Conservation (phyloP, 1,140 invertebrate species). For the Globodera rostochiensis region DNA sequence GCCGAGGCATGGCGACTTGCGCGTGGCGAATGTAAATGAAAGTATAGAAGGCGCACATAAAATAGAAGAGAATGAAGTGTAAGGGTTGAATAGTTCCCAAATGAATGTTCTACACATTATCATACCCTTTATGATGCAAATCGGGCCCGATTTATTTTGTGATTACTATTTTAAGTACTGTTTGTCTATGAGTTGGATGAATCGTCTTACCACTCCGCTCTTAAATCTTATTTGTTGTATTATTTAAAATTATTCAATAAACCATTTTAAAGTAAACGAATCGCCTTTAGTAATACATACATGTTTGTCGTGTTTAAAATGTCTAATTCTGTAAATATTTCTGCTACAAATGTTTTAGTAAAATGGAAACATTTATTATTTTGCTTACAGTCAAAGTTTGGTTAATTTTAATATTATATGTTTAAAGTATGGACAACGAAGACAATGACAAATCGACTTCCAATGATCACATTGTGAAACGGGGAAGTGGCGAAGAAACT, state of each 20-base stretch:
- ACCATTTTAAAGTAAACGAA: too few species aligned
- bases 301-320: too few species aligned
- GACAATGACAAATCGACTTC: not conserved
- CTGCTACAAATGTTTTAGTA: too few species aligned
- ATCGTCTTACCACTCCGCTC: not conserved
- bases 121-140: not conserved
- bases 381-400: too few species aligned
- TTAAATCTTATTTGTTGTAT: not conserved
- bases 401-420: too few species aligned
- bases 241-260: too few species aligned
- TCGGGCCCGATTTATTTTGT: not conserved
- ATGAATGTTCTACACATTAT: not conserved
- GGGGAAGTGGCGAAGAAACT: not conserved
- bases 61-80: too few species aligned
- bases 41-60: not conserved
- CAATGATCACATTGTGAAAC: not conserved
- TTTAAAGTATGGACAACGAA: not conserved
- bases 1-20: conserved; percentile 27
- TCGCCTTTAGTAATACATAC: too few species aligned
- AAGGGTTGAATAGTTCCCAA: not conserved
- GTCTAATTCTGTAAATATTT: too few species aligned
- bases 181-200: not conserved
- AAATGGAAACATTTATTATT: too few species aligned
- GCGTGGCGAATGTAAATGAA: conserved; percentile 29
- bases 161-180: not conserved